phyloP scores from a whole-genome alignment of 2,113 vertebrate genomes.

The Oenanthe oenanthe region DNA sequence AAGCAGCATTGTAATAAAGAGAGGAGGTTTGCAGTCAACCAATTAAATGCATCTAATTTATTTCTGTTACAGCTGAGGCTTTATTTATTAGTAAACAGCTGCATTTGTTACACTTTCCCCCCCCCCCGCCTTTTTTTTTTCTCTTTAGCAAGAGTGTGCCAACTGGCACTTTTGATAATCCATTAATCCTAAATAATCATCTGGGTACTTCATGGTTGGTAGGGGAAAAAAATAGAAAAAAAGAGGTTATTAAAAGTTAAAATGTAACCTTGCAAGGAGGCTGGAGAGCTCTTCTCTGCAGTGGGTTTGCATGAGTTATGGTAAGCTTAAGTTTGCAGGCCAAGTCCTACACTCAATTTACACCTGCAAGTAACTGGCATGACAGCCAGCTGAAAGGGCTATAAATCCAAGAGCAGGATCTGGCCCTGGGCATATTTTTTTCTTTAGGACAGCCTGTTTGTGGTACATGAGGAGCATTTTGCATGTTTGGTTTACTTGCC shows the following conservation, averaged over 20 bases:
- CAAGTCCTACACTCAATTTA: slow-evolving; percentile 9
- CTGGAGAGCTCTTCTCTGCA: not conserved
- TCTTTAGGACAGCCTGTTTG: not conserved
- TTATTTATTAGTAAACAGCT: slow-evolving; percentile 89
- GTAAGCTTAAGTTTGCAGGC: slow-evolving; percentile 34
- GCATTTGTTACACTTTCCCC: slow-evolving; percentile 77
- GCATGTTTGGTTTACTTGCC: slow-evolving; percentile 13
- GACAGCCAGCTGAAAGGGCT: slow-evolving; percentile 23
- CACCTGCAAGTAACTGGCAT: not conserved
- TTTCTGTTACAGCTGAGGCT: slow-evolving; percentile 88
- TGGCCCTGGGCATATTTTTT: not conserved
- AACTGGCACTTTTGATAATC: slow-evolving; percentile 82
- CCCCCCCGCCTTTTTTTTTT: accelerated
- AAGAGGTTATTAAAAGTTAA: slow-evolving; percentile 68
- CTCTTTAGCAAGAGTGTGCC: slow-evolving; percentile 72
- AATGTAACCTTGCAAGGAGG: slow-evolving; percentile 60
- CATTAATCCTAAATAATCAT: slow-evolving; percentile 84
- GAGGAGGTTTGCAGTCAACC: slow-evolving; percentile 78
- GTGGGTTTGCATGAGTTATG: slow-evolving; percentile 31
- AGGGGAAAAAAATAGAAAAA: not conserved
- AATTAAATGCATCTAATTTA: slow-evolving; percentile 88
- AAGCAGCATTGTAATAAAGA: slow-evolving; percentile 84
- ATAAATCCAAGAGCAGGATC: not conserved
- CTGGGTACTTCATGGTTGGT: slow-evolving; percentile 66
- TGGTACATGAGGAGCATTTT: slow-evolving; percentile 33